Evolutionary conservation across 1,140 invertebrate genomes (phyloP).

Genomic region (Diabrotica undecimpunctata): DNA sequence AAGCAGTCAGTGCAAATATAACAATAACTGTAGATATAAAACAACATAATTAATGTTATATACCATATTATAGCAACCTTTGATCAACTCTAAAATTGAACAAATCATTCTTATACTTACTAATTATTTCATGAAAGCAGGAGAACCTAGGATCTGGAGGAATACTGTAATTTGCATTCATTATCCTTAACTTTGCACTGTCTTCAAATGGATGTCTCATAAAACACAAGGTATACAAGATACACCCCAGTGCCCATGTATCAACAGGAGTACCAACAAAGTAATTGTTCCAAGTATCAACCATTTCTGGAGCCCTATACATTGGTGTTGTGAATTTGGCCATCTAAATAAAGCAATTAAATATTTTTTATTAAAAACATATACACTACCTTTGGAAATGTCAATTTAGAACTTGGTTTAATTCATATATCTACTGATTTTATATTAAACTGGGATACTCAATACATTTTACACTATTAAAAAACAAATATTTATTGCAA

Average conservation of each 20-base stretch:
- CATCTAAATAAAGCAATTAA: conserved; percentile 49
- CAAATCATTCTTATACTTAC: conserved; percentile 55
- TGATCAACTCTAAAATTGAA: conserved; percentile 6
- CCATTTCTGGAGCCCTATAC: conserved; percentile 92
- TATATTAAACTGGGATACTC: too few species aligned
- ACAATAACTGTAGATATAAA: too few species aligned
- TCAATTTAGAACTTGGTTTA: too few species aligned
- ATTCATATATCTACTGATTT: too few species aligned
- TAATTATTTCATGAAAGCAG: conserved; percentile 87
- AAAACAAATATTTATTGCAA: too few species aligned
- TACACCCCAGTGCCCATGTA: conserved; percentile 96
- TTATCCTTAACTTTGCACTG: conserved; percentile 89
- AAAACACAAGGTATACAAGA: conserved; percentile 89
- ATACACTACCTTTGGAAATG: neutral
- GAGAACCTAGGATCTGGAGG: conserved; percentile 76
- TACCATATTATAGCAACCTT: neutral
- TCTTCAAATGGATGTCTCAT: conserved; percentile 97
- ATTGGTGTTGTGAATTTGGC: conserved; percentile 78
- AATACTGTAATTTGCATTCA: conserved; percentile 92
- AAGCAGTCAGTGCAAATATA: too few species aligned
- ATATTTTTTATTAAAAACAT: conserved; percentile 6
- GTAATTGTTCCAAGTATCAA: conserved; percentile 97
- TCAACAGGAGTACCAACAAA: conserved; percentile 85
- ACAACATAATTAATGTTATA: neutral
- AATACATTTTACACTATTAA: too few species aligned